Evolutionary conservation across 2,113 vertebrate species (phyloP).

Genomic region (Ammodytes marinus): DNA sequence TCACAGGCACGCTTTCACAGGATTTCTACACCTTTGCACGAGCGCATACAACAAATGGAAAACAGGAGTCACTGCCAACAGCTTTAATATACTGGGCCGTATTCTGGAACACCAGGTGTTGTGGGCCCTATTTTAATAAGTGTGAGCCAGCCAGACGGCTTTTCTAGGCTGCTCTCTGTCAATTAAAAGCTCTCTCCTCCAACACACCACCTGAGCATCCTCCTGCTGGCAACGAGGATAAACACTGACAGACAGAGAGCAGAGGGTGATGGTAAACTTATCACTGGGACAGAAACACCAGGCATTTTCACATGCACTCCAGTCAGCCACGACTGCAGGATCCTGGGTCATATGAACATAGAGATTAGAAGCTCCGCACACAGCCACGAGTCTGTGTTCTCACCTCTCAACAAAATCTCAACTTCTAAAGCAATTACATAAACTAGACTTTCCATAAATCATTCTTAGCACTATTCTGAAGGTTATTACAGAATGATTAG

Average conservation of each 20-base stretch:
- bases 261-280: constrained; percentile 47
- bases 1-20: not conserved
- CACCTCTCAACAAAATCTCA: too few relatives aligned
- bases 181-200: constrained; percentile 56
- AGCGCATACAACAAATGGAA: constrained; percentile 53
- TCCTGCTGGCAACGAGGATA: constrained; percentile 31
- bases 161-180: constrained; percentile 44
- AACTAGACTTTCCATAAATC: too few relatives aligned
- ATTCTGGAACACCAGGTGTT: constrained; percentile 61
- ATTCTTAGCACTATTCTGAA: too few relatives aligned
- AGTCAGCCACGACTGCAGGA: constrained; percentile 19
- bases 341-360: constrained; percentile 26
- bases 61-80: constrained; percentile 53
- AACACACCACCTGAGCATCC: constrained; percentile 54
- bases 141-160: constrained; percentile 45
- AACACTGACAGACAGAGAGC: constrained; percentile 36
- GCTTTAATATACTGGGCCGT: constrained; percentile 45
- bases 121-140: constrained; percentile 60
- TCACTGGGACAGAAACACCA: constrained; percentile 39
- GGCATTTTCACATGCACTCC: constrained; percentile 47
- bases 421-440: too few relatives aligned
- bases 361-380: constrained; percentile 11
- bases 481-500: too few relatives aligned
- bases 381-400: constrained; percentile 28
- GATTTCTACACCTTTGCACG: constrained; percentile 36